These are phyloP conservation scores for Periplaneta americana DNA, from an alignment of 1,140 invertebrate species.

Conservation along the genomic window DNA sequence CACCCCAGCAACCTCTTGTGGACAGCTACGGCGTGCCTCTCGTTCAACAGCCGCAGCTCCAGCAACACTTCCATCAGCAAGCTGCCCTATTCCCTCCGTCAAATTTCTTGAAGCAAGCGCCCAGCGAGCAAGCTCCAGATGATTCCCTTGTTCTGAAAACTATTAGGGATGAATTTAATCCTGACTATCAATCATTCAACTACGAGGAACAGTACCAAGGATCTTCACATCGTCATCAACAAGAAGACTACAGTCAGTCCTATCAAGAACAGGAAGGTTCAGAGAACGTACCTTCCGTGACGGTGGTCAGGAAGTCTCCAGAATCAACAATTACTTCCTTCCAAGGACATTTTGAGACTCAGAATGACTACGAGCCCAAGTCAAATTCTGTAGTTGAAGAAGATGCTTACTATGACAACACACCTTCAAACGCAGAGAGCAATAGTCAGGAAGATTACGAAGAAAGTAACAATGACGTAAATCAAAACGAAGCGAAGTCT, in stretches of 20 bases:
- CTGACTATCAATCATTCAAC: slow-evolving; percentile 41
- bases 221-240: slow-evolving; percentile 30
- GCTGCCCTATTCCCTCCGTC: neutral
- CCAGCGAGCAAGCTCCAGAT: neutral
- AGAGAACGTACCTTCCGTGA: slow-evolving; percentile 27
- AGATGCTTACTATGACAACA: neutral
- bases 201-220: slow-evolving; percentile 40
- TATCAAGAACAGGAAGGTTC: slow-evolving; percentile 30
- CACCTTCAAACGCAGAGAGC: neutral
- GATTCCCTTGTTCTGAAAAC: neutral
- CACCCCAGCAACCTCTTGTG: neutral
- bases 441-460: slow-evolving; percentile 9
- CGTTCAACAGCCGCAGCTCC: slow-evolving; percentile 4
- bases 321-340: slow-evolving; percentile 22
- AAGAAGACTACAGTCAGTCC: slow-evolving; percentile 20
- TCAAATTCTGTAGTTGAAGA: neutral
- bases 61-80: slow-evolving; percentile 1
- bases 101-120: neutral
- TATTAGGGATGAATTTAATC: neutral
- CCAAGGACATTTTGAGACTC: neutral
- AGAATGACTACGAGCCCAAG: neutral
- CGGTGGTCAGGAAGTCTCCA: slow-evolving; percentile 16
- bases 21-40: neutral
- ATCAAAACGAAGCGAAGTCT: neutral
- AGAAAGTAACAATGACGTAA: neutral